phyloP scores from a whole-genome alignment of 1,140 invertebrate species.

The Diachasmimorpha longicaudata region DNA sequence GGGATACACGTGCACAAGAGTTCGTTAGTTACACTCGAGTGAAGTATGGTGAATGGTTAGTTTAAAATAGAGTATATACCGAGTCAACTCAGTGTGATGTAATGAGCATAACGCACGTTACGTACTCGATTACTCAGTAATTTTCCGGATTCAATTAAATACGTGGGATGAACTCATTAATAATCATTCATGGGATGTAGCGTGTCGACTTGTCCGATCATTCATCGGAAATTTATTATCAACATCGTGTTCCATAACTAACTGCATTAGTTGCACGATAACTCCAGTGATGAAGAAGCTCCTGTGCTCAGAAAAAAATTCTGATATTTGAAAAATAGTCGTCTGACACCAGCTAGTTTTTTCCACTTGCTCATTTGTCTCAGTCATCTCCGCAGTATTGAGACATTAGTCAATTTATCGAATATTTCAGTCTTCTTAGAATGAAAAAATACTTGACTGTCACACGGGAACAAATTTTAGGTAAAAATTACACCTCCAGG shows the following conservation, averaged over 20 bases:
- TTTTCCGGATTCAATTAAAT: background rate
- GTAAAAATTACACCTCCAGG: too few species aligned
- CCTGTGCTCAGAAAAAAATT: too few species aligned
- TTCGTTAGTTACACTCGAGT: conserved; percentile 51
- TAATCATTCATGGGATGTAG: background rate
- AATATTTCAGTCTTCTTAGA: too few species aligned
- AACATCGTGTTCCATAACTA: background rate
- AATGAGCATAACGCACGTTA: background rate
- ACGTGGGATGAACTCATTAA: background rate
- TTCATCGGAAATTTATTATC: background rate
- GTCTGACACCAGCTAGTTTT: too few species aligned
- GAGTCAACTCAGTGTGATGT: background rate
- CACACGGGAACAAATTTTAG: too few species aligned
- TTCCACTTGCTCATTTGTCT: too few species aligned
- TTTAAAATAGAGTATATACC: conserved; percentile 48
- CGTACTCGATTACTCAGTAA: background rate
- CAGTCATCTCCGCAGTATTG: too few species aligned
- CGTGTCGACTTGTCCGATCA: too few species aligned
- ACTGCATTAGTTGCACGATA: background rate
- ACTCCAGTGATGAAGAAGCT: background rate
- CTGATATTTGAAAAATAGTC: too few species aligned
- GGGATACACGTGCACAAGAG: conserved; percentile 35
- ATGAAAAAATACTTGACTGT: too few species aligned
- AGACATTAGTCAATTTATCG: too few species aligned
- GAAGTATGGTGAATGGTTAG: conserved; percentile 51